Percentiles rank a stretch among this genome's conserved stretches.
phyloP scores from a whole-genome alignment of 2,113 vertebrate genomes.

The Alethe diademata region DNA sequence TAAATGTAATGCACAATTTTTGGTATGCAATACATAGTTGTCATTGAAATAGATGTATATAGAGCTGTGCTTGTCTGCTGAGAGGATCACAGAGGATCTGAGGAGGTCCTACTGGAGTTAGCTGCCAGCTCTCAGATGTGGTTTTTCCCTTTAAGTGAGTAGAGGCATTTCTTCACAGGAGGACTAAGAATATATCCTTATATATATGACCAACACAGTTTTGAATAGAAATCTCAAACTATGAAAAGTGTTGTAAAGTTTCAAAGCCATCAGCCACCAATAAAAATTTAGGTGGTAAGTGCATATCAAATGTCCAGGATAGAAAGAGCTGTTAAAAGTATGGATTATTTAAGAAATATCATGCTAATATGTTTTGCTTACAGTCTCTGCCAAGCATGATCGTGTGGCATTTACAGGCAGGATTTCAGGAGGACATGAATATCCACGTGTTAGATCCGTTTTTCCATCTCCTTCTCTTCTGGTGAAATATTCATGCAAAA shows the following conservation, averaged over 20 bases:
- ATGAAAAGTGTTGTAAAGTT: background rate
- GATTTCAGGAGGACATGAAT: background rate
- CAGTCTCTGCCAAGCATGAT: background rate
- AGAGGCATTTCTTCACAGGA: background rate
- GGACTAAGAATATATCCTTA: background rate
- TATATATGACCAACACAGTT: background rate
- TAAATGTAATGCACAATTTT: background rate
- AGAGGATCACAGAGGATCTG: background rate
- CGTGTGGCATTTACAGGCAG: background rate
- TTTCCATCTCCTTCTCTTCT: background rate
- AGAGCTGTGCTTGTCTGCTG: background rate
- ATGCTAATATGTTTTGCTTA: background rate
- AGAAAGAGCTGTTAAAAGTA: background rate
- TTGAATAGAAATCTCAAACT: background rate
- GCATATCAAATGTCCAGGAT: background rate
- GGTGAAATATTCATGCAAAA: background rate
- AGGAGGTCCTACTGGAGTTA: background rate
- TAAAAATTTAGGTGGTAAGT: background rate
- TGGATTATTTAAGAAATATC: background rate
- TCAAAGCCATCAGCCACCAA: background rate
- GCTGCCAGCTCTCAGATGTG: background rate
- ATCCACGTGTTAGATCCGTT: background rate
- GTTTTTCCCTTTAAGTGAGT: background rate
- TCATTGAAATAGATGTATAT: background rate
- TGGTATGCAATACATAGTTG: background rate